phyloP scores from a whole-genome alignment of 2,888 invertebrate species.

The Hypercompe scribonia region DNA sequence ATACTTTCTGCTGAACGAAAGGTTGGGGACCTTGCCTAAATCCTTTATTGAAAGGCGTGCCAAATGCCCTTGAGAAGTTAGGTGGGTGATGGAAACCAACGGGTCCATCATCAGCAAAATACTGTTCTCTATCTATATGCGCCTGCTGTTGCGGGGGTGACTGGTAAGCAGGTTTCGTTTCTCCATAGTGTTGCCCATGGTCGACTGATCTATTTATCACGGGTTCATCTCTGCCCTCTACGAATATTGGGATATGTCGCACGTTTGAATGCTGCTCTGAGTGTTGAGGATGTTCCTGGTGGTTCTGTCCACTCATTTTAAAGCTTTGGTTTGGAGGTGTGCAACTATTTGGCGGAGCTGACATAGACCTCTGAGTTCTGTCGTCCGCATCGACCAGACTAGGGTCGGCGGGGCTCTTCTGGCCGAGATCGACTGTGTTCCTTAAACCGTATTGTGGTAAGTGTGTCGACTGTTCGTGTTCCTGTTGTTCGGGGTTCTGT shows the following conservation, averaged over 20 bases:
- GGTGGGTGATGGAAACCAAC: constrained; percentile 76
- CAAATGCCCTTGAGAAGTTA: constrained; percentile 79
- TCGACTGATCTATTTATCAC: constrained; percentile 89
- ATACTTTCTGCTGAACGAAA: constrained; percentile 83
- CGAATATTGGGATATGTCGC: constrained; percentile 95
- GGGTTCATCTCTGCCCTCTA: constrained; percentile 94
- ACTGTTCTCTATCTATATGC: constrained; percentile 78
- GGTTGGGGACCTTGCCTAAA: constrained; percentile 80
- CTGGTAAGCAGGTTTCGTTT: constrained; percentile 70
- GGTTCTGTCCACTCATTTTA: constrained; percentile 75
- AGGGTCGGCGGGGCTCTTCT: constrained; percentile 86
- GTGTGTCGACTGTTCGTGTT: constrained; percentile 59
- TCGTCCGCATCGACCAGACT: constrained; percentile 85
- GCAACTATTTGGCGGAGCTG: constrained; percentile 90
- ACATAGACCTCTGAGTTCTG: constrained; percentile 91
- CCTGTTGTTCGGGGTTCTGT: constrained; percentile 62
- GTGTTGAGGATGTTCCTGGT: constrained; percentile 61
- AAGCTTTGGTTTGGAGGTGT: constrained; percentile 60
- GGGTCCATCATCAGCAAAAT: constrained; percentile 76
- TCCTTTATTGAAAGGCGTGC: constrained; percentile 75
- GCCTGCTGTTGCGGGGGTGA: constrained; percentile 68
- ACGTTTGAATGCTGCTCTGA: constrained; percentile 85
- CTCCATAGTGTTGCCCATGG: constrained; percentile 69
- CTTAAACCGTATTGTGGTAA: constrained; percentile 90
- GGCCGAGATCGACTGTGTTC: constrained; percentile 93